Base-by-base conservation (phyloP, 2,113 vertebrate species). In the Callospermophilus lateralis region DNA sequence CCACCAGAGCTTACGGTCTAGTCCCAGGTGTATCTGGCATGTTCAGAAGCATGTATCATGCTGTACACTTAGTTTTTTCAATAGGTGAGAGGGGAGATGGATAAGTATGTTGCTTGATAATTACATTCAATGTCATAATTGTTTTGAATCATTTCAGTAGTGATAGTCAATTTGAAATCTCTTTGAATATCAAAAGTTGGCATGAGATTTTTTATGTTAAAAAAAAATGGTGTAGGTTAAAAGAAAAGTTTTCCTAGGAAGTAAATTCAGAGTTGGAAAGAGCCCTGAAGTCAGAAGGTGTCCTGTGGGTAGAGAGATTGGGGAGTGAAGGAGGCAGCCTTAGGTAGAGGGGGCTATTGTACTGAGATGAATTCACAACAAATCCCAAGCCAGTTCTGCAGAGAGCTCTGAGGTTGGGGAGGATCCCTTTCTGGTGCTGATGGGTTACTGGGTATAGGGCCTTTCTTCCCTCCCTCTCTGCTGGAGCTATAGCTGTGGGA, bases 161-260 rank as follows among this genome's bases (percentile, higher is more conserved):
- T 72, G 53, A 42, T 87, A 55, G 45, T 94, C 93, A 85, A 95
- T 84, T 80, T 87, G 34, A 90, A 93, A 84, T 86, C 11, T 65
- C 55, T 96, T 93, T 85, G 79, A 74, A 72, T 70, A 94, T 51
- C 87, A 92, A 94, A 92, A 73, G 28, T 70, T 92, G 55, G 1
- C 63, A 55, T 95, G 68, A 8, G 48, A 79, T 45, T 37, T 86
- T 84, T 78, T 79, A 58, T 63, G 58, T 89, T 95, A 76, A 24
- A 65, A 24, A 88, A 63, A 4, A 67, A 3, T 2, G 26, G 1
- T 58, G 15, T 84, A 76, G 19, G 2, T 37, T 91, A 70, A 95
- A 84, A 89, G 24, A 45, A 84, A 93, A 42, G 13, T 9, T 53
- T 68, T 83, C 61, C 80, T 83, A 1, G 16, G 51, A 76, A 74